Conservation (phyloP, 2,888 invertebrate species). For the Lasioglossum marginatum region DNA sequence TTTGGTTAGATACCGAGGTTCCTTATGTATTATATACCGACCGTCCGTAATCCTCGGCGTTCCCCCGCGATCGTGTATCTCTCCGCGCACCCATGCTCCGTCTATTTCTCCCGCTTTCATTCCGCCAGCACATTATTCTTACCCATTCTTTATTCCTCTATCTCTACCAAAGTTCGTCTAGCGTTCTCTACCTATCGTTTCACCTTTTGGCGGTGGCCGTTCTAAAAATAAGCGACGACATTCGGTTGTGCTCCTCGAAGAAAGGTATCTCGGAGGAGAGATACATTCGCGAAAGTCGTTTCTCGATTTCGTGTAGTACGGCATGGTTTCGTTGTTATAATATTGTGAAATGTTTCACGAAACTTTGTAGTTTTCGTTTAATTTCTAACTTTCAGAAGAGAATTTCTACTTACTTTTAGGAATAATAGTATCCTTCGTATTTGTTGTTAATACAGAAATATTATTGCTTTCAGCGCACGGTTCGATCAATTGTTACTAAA, state of each 20-base stretch:
- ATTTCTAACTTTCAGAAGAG: neutral
- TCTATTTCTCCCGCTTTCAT: constrained; percentile 8
- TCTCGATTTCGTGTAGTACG: neutral
- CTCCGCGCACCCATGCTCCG: neutral
- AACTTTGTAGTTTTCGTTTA: neutral
- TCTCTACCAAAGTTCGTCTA: constrained; percentile 5
- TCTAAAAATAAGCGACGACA: constrained; percentile 8
- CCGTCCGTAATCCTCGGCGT: constrained; percentile 1
- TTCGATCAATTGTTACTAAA: too few species aligned
- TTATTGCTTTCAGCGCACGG: too few species aligned
- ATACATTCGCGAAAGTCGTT: neutral
- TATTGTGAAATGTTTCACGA: neutral
- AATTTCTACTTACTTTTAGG: neutral
- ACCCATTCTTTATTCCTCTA: neutral
- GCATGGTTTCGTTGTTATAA: neutral
- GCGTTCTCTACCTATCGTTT: neutral
- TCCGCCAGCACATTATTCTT: neutral
- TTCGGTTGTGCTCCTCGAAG: neutral
- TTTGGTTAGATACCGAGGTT: constrained; percentile 2
- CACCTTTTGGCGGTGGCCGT: constrained; percentile 19
- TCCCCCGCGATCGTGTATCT: neutral
- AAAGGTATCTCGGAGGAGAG: neutral
- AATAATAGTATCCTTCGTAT: too few species aligned
- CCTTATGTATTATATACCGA: constrained; percentile 10
- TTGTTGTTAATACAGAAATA: too few species aligned